Evolutionary conservation across 2,888 invertebrate genomes (phyloP).

Genomic region (Coleophora flavipennella): DNA sequence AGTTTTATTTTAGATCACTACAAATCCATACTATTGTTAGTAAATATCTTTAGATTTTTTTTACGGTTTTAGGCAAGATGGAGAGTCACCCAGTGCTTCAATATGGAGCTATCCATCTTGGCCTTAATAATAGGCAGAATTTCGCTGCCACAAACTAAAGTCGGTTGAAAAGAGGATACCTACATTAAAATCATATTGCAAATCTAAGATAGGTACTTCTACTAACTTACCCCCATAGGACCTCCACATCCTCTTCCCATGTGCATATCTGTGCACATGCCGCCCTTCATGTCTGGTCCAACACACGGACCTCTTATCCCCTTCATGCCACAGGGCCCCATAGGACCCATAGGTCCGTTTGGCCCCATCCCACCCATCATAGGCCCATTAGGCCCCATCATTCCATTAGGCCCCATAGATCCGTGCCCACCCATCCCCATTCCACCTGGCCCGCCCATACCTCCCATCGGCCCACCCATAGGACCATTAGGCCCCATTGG

Average conservation of each 20-base stretch:
- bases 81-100: no score
- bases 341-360: constrained; percentile 65
- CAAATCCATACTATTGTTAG: no score
- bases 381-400: constrained; percentile 50
- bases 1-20: no score
- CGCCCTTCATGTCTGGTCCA: constrained; percentile 65
- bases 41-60: no score
- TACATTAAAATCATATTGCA: no score
- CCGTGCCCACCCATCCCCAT: constrained; percentile 52
- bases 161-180: no score
- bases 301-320: constrained; percentile 62
- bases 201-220: no score
- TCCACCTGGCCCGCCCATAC: constrained; percentile 38
- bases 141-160: no score
- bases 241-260: constrained; percentile 68
- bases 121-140: no score
- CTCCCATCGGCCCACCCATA: constrained; percentile 46
- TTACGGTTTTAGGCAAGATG: no score
- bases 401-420: constrained; percentile 42
- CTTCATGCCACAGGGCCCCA: constrained; percentile 68
- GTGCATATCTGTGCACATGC: constrained; percentile 68
- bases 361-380: constrained; percentile 63
- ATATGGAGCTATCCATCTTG: no score
- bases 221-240: constrained; percentile 64
- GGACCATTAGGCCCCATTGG: constrained; percentile 50